Evolutionary conservation across 2,888 invertebrate genomes (phyloP), one percentile per base, ranked within the genome.

Genomic region (Acanthosoma haemorrhoidale): DNA sequence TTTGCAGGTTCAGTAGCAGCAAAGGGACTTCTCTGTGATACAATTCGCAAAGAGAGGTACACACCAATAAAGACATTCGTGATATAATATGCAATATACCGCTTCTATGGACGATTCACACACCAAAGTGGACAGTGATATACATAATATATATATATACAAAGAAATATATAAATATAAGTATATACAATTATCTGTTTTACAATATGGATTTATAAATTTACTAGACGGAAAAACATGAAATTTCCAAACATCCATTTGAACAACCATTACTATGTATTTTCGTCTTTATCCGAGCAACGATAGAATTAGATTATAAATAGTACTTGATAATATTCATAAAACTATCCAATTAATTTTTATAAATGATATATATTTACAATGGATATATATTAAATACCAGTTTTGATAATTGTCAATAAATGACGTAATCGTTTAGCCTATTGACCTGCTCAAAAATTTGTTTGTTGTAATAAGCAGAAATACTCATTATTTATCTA

Each of bases 391-490:
- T 41, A 68, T 68, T 64, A 31, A 70, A 67, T 63, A 69, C 68
- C 71, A 68, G 68, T 73, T 73, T 73, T 73, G 71, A 73, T 71
- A 71, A 59, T 69, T 71, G 71, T 73, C 71, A 68, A 71, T 69
- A 69, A 57, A 74, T 73, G 72, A 74, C 74, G 73, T 74, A 73
- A 73, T 74, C 68, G 73, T 70, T 73, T 74, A 74, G 74, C 73
- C 73, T 74, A 74, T 72, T 73, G 73, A 74, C 74, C 75, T 75
- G 75, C 75, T 75, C 75, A 75, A 75, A 75, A 71, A 68, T 31
- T 68, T 69, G 71, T 71, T 71, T 70, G 70, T 72, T 71, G 70
- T 71, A 71, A 70, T 72, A 70, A 68, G 72, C 67, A 60, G 69
- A 63, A 70, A 68, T 73, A 71, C 73, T 73, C 73, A 51, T 71